Percentiles rank a stretch among this genome's conserved stretches.
phyloP scores from a whole-genome alignment of 2,113 vertebrate genomes.

The Tragelaphus strepsiceros region DNA sequence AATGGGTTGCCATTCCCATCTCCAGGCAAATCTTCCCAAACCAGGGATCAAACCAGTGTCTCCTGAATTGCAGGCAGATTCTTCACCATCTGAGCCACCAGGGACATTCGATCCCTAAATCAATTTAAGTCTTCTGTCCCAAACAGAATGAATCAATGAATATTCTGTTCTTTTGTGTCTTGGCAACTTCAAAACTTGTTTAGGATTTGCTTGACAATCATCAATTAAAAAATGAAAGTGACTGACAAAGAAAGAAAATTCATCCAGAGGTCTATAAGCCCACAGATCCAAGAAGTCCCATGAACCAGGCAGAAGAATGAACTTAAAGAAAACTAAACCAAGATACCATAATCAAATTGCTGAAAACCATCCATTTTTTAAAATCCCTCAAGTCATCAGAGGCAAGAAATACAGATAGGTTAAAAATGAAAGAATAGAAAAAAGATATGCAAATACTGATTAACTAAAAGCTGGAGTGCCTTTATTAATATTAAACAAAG shows the following conservation, averaged over 20 bases:
- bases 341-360: not conserved
- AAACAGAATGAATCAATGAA: not conserved
- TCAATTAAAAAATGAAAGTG: not conserved
- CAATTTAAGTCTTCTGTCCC: not conserved
- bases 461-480: too few species aligned
- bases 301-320: not conserved
- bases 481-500: not conserved
- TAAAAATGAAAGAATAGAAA: not conserved
- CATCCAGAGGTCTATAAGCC: not conserved
- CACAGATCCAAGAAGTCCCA: not conserved
- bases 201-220: not conserved
- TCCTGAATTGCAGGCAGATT: not conserved
- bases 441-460: too few species aligned
- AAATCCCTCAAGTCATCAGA: not conserved
- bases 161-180: not conserved
- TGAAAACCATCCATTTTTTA: not conserved
- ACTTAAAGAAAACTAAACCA: not conserved
- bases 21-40: not conserved
- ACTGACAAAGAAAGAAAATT: not conserved
- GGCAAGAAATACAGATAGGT: not conserved
- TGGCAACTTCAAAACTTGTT: constrained; percentile 1
- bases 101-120: not conserved
- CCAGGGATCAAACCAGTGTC: not conserved
- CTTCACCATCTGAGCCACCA: not conserved
- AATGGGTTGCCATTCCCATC: not conserved